These are phyloP conservation scores for Boloria euphrosyne DNA, from an alignment of 2,888 invertebrate genomes.

Conservation along the genomic window DNA sequence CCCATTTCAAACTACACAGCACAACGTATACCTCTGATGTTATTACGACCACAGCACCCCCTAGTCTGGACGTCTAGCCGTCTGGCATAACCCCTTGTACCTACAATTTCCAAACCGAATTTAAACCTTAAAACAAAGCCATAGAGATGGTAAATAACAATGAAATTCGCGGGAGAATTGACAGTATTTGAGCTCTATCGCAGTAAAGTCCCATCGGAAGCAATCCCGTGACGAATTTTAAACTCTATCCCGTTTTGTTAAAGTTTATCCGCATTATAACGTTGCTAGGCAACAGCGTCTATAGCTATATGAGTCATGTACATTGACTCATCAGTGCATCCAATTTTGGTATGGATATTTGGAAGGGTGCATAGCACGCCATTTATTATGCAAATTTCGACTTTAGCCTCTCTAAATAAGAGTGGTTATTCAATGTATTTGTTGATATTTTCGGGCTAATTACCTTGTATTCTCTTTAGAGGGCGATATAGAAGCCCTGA, in stretches of 20 bases:
- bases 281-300: slow-evolving; percentile 39
- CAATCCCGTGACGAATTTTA: slow-evolving; percentile 19
- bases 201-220: slow-evolving; percentile 29
- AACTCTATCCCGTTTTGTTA: slow-evolving; percentile 26
- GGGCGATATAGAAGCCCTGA: slow-evolving; percentile 36
- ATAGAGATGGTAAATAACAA: slow-evolving; percentile 36
- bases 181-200: slow-evolving; percentile 36
- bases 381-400: slow-evolving; percentile 21
- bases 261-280: slow-evolving; percentile 15
- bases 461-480: slow-evolving; percentile 36
- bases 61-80: slow-evolving; percentile 50
- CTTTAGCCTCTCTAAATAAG: slow-evolving; percentile 11
- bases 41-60: slow-evolving; percentile 43
- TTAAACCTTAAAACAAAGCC: slow-evolving; percentile 29
- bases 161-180: slow-evolving; percentile 31
- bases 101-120: slow-evolving; percentile 30
- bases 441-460: slow-evolving; percentile 38
- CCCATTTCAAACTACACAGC: slow-evolving; percentile 31
- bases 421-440: slow-evolving; percentile 13
- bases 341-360: slow-evolving; percentile 38
- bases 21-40: slow-evolving; percentile 36
- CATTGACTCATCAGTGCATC: slow-evolving; percentile 40
- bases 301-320: slow-evolving; percentile 31
- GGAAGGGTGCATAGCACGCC: slow-evolving; percentile 30
- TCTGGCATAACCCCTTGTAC: slow-evolving; percentile 46